Percentiles rank a stretch among this genome's conserved stretches.
Conservation (phyloP, 2,888 invertebrate species). For the Helobdella robusta region DNA sequence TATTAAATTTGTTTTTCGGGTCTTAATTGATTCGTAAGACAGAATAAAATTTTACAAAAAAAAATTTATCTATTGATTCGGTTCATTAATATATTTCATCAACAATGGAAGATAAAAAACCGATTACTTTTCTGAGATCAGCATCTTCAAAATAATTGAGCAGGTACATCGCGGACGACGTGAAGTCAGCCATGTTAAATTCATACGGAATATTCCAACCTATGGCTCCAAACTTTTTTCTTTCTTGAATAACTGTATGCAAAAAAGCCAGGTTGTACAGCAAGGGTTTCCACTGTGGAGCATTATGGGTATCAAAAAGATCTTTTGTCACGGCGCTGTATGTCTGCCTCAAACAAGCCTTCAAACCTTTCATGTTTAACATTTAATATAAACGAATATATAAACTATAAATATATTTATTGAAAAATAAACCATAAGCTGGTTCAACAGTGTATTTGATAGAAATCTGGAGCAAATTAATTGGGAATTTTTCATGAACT, state of each 20-base stretch:
- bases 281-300: slow-evolving; percentile 84
- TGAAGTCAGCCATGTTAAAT: slow-evolving; percentile 91
- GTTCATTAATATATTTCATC: no score
- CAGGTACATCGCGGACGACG: slow-evolving; percentile 85
- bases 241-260: slow-evolving; percentile 86
- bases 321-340: slow-evolving; percentile 73
- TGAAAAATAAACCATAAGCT: slow-evolving; percentile 60
- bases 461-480: slow-evolving; percentile 74
- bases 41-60: no score
- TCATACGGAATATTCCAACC: slow-evolving; percentile 96
- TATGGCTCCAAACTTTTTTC: slow-evolving; percentile 86
- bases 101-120: no score
- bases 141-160: no score
- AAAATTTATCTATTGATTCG: no score
- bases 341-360: slow-evolving; percentile 84
- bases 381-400: not conserved
- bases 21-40: no score
- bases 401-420: not conserved
- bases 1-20: no score
- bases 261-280: slow-evolving; percentile 87
- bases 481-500: slow-evolving; percentile 84
- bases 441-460: slow-evolving; percentile 96
- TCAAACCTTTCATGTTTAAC: slow-evolving; percentile 56
- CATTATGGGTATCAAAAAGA: slow-evolving; percentile 63
- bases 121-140: no score